Evolutionary conservation across 2,797 vertebrate genomes (phyloP).

Genomic region (Lateolabrax maculatus): DNA sequence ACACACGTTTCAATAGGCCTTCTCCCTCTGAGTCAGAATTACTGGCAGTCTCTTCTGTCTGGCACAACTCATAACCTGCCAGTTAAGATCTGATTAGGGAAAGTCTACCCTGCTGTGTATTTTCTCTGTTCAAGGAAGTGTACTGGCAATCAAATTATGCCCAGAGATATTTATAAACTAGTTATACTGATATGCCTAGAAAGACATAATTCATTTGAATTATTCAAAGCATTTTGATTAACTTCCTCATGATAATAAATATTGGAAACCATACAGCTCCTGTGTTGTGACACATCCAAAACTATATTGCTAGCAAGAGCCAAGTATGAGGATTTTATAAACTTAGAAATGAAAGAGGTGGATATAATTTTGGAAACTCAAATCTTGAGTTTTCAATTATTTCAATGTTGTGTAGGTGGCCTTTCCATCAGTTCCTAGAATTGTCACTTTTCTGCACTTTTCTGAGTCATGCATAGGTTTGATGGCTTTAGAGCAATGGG

Average conservation of each 20-base stretch:
- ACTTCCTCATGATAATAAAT: conserved; percentile 31
- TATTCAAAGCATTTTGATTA: conserved; percentile 55
- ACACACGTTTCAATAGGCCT: neutral
- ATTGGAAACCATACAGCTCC: neutral
- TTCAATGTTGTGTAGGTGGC: neutral
- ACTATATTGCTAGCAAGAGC: neutral
- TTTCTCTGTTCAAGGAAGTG: conserved; percentile 36
- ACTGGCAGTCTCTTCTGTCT: conserved; percentile 41
- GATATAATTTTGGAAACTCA: neutral
- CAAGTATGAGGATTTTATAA: neutral
- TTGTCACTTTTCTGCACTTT: neutral
- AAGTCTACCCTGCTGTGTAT: conserved; percentile 39
- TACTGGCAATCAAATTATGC: conserved; percentile 45
- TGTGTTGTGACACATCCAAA: conserved; percentile 1
- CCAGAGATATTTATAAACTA: conserved; percentile 48
- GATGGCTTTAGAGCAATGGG: neutral
- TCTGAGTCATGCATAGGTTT: neutral
- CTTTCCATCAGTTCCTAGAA: neutral
- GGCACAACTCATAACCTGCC: conserved; percentile 43
- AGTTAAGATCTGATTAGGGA: conserved; percentile 48
- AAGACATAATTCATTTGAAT: conserved; percentile 52
- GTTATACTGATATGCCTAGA: conserved; percentile 29
- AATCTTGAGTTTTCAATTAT: neutral
- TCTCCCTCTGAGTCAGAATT: conserved; percentile 21
- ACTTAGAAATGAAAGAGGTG: neutral